A percentile compares a stretch with the other conserved stretches of the same genome.
phyloP scores from a whole-genome alignment of 1,140 invertebrate species.

The Dryas iulia region DNA sequence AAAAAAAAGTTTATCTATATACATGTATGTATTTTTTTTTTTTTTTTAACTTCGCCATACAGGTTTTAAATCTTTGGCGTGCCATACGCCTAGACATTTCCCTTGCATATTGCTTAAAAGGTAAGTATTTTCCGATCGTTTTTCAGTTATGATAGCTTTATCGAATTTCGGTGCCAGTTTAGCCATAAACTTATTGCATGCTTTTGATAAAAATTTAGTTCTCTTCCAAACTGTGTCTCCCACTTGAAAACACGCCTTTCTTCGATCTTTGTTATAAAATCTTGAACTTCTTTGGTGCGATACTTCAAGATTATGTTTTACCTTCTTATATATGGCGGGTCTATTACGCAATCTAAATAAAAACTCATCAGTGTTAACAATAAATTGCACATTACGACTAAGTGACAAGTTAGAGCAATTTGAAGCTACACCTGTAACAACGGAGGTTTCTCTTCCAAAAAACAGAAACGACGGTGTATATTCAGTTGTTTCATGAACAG shows the following conservation, averaged over 20 bases:
- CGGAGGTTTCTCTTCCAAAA: constrained; percentile 9
- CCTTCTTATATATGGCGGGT: no score
- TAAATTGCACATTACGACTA: no score
- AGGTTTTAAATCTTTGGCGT: not conserved
- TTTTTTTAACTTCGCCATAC: not conserved
- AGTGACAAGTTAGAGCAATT: no score
- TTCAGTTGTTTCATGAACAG: constrained; percentile 8
- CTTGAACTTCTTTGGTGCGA: no score
- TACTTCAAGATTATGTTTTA: no score
- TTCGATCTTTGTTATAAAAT: constrained; percentile 15
- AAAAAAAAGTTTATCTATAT: not conserved
- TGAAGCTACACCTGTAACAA: not conserved
- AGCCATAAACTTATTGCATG: constrained; percentile 16
- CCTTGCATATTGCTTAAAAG: not conserved
- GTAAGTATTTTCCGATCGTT: not conserved
- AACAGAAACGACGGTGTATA: constrained; percentile 21
- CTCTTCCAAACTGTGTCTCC: constrained; percentile 24
- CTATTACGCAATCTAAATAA: no score
- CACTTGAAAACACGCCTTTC: constrained; percentile 9
- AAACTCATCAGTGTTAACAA: no score
- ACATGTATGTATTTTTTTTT: not conserved
- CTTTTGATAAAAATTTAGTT: constrained; percentile 22
- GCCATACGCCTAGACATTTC: not conserved
- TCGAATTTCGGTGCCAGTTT: not conserved
- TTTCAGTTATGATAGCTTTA: not conserved